phyloP scores from a whole-genome alignment of 1,140 invertebrate genomes.

The Bombus sylvicola region DNA sequence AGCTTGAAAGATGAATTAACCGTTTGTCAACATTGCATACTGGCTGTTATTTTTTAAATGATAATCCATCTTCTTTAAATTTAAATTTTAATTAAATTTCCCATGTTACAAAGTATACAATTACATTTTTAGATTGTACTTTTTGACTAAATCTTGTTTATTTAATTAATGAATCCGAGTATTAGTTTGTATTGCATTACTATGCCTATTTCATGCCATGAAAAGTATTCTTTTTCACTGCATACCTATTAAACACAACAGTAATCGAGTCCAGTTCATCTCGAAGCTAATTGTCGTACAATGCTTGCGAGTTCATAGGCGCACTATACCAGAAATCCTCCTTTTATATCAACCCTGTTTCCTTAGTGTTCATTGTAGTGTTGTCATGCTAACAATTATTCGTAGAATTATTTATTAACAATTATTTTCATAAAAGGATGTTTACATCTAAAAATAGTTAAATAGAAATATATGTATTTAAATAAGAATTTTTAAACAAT shows the following conservation, averaged over 20 bases:
- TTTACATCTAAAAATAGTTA: background rate
- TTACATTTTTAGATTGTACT: background rate
- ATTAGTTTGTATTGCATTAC: background rate
- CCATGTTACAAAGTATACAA: background rate
- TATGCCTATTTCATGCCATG: background rate
- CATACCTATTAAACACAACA: slow-evolving; percentile 18
- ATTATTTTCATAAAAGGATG: background rate
- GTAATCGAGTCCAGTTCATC: slow-evolving; percentile 36
- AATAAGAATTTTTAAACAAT: background rate
- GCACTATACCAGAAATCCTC: slow-evolving; percentile 16
- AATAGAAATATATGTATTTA: background rate
- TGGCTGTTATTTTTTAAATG: background rate
- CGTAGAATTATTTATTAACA: background rate
- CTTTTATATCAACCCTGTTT: slow-evolving; percentile 17
- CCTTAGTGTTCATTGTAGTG: background rate
- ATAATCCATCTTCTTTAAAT: background rate
- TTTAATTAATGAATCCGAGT: background rate
- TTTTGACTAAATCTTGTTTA: background rate
- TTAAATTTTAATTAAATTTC: no score
- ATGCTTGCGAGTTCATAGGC: slow-evolving; percentile 51
- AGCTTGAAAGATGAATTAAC: background rate
- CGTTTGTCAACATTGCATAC: background rate
- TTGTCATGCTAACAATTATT: background rate
- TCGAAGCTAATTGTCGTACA: slow-evolving; percentile 56
- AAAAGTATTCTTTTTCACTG: background rate